Base-by-base conservation (phyloP, 2,113 vertebrate species). In the Corythaixoides concolor region DNA sequence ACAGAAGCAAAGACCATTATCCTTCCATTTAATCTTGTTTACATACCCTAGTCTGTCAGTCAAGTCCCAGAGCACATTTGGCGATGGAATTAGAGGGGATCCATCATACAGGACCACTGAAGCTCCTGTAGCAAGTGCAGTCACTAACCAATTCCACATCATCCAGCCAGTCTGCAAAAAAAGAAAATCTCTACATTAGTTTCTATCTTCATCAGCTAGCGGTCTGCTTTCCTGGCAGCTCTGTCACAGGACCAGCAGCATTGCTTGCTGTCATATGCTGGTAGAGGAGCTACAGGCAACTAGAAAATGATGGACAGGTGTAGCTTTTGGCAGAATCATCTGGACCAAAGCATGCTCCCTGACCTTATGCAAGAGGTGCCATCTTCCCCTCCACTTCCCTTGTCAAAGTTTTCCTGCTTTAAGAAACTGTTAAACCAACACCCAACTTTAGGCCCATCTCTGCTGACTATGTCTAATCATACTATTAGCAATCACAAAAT, bases 121-220 rank as follows among this genome's bases (percentile, higher is more conserved):
- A 6, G 99, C 98, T 35, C 99, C 99, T 1, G 99, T 98, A 52
- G 99, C 99, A 47, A 99, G 98, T 5, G 99, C 98, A 2, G 98
- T 98, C 88, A 99, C 97, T 92, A 99, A 94, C 99, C 99, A 99
- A 94, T 99, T 99, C 99, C 99, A 99, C 99, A 99, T 99, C 99
- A 99, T 99, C 99, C 99, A 99, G 94, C 99, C 99, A 1, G 97
- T 99, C 99, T 99, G 93, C 26, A 37, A 64, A 21, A 21, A 49
- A 15, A 96, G 27, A 55, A 64, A 41, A 56, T 11, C 27, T 2
- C 18, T 2, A 7, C 4, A 8, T 85, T 59, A 93, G 78, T 59
- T 86, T 37, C 32, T n/a, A 19, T 23, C 27, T 67, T 50, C 32
- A 22, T 5, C 58, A 94, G 58, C 62, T 32, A 52, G 5, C 15